A percentile compares a stretch with the other conserved stretches of the same genome.
Evolutionary conservation across 2,888 invertebrate genomes (phyloP).

Genomic region (Drosophila pegasa): DNA sequence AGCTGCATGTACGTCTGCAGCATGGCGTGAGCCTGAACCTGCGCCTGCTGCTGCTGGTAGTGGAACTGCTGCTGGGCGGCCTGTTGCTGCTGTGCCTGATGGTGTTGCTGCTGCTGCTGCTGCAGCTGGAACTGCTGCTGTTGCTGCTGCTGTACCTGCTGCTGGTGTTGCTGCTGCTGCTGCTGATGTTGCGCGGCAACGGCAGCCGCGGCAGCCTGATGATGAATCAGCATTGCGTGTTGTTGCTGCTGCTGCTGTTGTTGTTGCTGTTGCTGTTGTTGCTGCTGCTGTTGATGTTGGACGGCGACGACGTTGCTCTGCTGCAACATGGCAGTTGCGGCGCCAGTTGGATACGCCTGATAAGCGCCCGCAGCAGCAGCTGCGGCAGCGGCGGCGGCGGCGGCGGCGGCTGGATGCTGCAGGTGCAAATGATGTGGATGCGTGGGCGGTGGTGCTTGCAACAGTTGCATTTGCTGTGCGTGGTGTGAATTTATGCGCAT

Average conservation of each 20-base stretch:
- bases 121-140: constrained; percentile 66
- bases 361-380: constrained; percentile 60
- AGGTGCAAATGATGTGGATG: constrained; percentile 81
- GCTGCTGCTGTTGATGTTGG: constrained; percentile 73
- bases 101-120: constrained; percentile 73
- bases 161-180: constrained; percentile 71
- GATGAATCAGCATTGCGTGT: constrained; percentile 59
- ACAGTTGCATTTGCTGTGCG: constrained; percentile 85
- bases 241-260: constrained; percentile 65
- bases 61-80: constrained; percentile 57
- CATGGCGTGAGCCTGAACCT: constrained; percentile 82
- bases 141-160: constrained; percentile 58
- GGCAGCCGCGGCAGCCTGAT: constrained; percentile 64
- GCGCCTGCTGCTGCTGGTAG: constrained; percentile 72
- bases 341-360: constrained; percentile 66
- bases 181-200: constrained; percentile 60
- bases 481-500: constrained; percentile 72
- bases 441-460: constrained; percentile 83
- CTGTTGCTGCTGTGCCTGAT: constrained; percentile 74
- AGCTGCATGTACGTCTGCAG: constrained; percentile 83
- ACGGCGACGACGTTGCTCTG: constrained; percentile 70
- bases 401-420: constrained; percentile 71
- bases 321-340: constrained; percentile 66
- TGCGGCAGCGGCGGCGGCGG: constrained; percentile 46
- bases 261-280: constrained; percentile 65